Evolutionary conservation across 2,113 vertebrate genomes (phyloP).

Genomic region (Nestor notabilis): DNA sequence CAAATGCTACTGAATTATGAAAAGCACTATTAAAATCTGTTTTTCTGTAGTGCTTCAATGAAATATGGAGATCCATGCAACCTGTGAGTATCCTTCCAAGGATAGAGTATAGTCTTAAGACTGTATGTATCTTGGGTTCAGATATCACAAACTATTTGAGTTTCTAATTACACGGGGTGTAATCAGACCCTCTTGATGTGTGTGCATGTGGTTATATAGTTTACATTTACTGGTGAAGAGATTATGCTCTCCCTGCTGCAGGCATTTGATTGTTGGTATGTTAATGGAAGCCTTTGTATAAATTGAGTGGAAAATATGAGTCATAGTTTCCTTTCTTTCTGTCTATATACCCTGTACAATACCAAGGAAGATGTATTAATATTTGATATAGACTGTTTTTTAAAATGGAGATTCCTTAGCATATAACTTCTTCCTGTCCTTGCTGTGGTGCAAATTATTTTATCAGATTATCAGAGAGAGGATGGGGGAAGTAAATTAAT

Average conservation of each 20-base stretch:
- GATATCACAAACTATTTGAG: not conserved
- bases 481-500: not conserved
- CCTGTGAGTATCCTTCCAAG: not conserved
- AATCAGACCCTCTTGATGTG: constrained; percentile 4
- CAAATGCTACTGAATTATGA: not conserved
- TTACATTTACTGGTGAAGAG: not conserved
- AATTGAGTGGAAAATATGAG: constrained; percentile 35
- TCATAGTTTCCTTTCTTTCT: constrained; percentile 44
- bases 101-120: not conserved
- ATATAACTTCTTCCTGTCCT: not conserved
- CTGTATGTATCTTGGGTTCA: not conserved
- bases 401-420: not conserved
- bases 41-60: not conserved
- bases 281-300: constrained; percentile 25
- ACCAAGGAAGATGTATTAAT: not conserved
- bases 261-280: not conserved
- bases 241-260: constrained; percentile 1
- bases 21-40: not conserved
- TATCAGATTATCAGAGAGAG: not conserved
- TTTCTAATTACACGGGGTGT: constrained; percentile 7
- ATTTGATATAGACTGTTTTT: not conserved
- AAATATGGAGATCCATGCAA: not conserved
- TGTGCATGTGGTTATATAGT: not conserved
- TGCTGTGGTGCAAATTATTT: not conserved
- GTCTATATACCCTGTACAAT: not conserved